Conservation (phyloP, 2,113 vertebrate genomes). For the Leiothrix lutea region DNA sequence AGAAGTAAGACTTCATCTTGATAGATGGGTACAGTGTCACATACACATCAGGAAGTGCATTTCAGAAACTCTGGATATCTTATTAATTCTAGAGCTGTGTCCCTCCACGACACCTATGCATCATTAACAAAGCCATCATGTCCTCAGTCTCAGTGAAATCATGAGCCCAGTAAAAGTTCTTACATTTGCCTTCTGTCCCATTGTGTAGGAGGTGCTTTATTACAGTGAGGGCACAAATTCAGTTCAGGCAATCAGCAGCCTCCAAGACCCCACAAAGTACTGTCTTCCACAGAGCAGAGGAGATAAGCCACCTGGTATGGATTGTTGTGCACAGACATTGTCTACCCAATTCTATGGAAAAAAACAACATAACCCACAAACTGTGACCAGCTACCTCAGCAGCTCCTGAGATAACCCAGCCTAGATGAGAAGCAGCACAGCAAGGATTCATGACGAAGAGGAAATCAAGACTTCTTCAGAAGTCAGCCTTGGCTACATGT, state of each 20-base stretch:
- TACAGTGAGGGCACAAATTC: neutral
- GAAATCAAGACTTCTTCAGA: neutral
- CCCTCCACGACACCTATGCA: neutral
- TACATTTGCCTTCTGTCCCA: neutral
- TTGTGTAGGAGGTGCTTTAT: neutral
- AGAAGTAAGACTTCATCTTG: neutral
- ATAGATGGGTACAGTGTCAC: neutral
- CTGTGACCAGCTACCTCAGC: neutral
- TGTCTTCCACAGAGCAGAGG: neutral
- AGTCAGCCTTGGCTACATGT: neutral
- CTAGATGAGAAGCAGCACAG: neutral
- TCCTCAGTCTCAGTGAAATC: neutral
- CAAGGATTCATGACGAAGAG: neutral
- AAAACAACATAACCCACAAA: neutral
- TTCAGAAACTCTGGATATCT: neutral
- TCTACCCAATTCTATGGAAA: neutral
- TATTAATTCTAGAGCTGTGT: neutral
- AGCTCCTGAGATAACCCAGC: neutral
- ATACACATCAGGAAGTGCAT: neutral
- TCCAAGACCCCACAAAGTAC: neutral
- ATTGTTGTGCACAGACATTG: neutral
- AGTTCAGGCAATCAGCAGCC: neutral
- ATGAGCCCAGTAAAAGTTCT: neutral
- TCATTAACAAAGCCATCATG: neutral
- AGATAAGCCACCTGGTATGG: fast-evolving